phyloP scores from a whole-genome alignment of 2,113 vertebrate genomes.

The Manacus vitellinus region DNA sequence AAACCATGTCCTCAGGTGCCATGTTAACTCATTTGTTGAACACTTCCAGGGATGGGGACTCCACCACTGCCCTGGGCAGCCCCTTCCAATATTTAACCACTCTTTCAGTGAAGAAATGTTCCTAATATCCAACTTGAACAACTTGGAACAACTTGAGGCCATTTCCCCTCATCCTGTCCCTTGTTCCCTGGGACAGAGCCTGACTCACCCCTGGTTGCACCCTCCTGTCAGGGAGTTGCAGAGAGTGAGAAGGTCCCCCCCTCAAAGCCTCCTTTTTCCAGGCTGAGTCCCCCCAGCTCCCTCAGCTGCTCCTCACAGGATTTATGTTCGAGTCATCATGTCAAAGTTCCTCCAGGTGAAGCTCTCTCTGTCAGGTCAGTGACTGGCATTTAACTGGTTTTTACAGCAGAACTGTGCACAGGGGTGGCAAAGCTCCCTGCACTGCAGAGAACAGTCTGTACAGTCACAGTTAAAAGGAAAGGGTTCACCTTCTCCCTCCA shows the following conservation, averaged over 20 bases:
- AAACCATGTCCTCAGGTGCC: background rate
- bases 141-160: background rate
- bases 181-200: background rate
- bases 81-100: background rate
- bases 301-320: background rate
- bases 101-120: background rate
- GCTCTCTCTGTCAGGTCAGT: background rate
- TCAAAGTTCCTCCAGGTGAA: background rate
- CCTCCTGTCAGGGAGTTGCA: background rate
- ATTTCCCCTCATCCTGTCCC: background rate
- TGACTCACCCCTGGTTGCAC: background rate
- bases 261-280: background rate
- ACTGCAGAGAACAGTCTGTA: background rate
- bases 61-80: background rate
- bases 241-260: too few relatives aligned
- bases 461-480: background rate
- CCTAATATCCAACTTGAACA: background rate
- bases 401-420: background rate
- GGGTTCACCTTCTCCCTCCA: background rate
- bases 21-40: rapidly evolving
- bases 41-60: background rate
- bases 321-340: background rate
- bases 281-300: background rate
- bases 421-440: background rate
- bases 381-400: background rate